phyloP scores from a whole-genome alignment of 2,113 vertebrate genomes.

The Esox niger region DNA sequence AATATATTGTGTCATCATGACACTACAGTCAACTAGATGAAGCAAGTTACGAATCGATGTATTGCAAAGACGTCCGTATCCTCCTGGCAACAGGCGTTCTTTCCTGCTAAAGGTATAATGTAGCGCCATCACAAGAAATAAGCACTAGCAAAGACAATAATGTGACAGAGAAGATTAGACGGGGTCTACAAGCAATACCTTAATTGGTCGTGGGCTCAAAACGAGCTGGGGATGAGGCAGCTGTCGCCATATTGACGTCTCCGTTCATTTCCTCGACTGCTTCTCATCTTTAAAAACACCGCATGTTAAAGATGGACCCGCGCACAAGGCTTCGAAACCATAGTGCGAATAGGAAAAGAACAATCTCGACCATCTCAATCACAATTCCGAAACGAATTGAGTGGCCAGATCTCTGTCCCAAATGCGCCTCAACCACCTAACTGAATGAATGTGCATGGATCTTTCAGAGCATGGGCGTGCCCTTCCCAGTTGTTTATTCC shows the following conservation, averaged over 20 bases:
- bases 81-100: not conserved
- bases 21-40: not conserved
- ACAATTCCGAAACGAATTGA: not conserved
- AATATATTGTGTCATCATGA: constrained; percentile 15
- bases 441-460: constrained; percentile 27
- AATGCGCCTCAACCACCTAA: constrained; percentile 1
- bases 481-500: constrained; percentile 48
- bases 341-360: not conserved
- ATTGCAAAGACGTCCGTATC: not conserved
- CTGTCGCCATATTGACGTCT: constrained; percentile 73
- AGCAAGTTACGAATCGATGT: not conserved
- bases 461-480: constrained; percentile 53
- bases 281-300: constrained; percentile 24
- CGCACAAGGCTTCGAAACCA: not conserved
- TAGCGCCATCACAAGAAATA: not conserved
- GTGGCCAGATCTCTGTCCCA: constrained; percentile 1
- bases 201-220: constrained; percentile 33
- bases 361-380: not conserved
- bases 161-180: not conserved
- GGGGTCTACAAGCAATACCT: constrained; percentile 56
- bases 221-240: constrained; percentile 39
- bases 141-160: not conserved
- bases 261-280: constrained; percentile 31
- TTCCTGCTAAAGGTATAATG: not conserved
- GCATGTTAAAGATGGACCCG: not conserved